Evolutionary conservation across 1,140 invertebrate genomes (phyloP), one percentile per base, ranked within the genome.

Genomic region (Drosophila littoralis): DNA sequence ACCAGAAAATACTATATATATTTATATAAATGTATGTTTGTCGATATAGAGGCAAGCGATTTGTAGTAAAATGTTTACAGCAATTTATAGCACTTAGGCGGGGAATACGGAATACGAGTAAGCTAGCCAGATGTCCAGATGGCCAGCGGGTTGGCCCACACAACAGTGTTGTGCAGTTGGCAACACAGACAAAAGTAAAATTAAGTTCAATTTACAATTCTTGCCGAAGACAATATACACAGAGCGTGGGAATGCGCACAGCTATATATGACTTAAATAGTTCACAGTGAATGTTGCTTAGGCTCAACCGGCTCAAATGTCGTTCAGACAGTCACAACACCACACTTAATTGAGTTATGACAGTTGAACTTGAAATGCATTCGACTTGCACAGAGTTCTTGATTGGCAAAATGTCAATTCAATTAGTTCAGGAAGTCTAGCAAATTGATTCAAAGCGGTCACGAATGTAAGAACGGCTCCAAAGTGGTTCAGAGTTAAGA

Each of bases 11-110:
- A 40, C n/a, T 42, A 42, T 13, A 42, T 42, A 10, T 42, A 42
- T 42, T 12, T n/a, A 42, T 2, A 13, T 42, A 42, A 13, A 15
- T 46, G 42, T n/a, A 17, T 15, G 9, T 12, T 7, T 33, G 15
- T 22, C 8, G 32, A 4, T 1, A 43, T 6, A 15, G 15, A 50
- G 17, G 28, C 13, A 60, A 68, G 43, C 33, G 35, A 48, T 46
- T 64, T 48, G 68, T 48, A 66, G 46, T 58, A 36, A 58, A 52
- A 72, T 67, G 69, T 58, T 52, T 51, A 52, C 69, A 58, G 33
- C 63, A 71, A 66, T 71, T 71, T 71, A 65, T 58, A 13, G 13
- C 40, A 43, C 55, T 60, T 60, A 36, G 33, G 40, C n/a, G 15
- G 28, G 8, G 22, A 59, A 22, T 10, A 43, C n/a, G 8, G 22